Percentiles rank a stretch among this genome's conserved stretches.
These are phyloP conservation scores for Drosophila mayri DNA, from an alignment of 1,140 invertebrate species.

Conservation along the genomic window DNA sequence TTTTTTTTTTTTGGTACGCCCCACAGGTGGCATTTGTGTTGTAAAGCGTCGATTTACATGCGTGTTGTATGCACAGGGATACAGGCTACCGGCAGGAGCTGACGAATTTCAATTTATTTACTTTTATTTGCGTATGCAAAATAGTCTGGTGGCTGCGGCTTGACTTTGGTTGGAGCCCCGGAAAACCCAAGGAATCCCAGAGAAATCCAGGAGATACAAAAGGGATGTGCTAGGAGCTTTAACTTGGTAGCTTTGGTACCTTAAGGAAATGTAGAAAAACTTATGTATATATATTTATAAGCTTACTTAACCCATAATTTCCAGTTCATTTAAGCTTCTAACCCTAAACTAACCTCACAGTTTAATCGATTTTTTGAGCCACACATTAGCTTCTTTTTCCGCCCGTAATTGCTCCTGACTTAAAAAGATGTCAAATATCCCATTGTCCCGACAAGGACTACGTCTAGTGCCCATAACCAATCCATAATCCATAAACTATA, in stretches of 20 bases:
- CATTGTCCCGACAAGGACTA: conserved; percentile 1
- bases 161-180: conserved; percentile 59
- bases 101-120: conserved; percentile 79
- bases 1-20: conserved; percentile 6
- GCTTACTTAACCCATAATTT: neutral
- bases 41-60: conserved; percentile 79
- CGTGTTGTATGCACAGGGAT: conserved; percentile 47
- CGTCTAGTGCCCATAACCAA: conserved; percentile 8
- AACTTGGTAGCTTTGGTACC: neutral
- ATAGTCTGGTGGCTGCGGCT: conserved; percentile 61
- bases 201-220: conserved; percentile 2
- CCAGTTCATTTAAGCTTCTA: neutral
- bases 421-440: conserved; percentile 6
- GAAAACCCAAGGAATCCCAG: neutral
- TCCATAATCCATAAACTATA: conserved; percentile 27
- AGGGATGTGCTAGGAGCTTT: neutral
- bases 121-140: conserved; percentile 79
- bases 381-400: conserved; percentile 4
- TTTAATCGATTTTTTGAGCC: neutral
- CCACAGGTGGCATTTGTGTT: conserved; percentile 75
- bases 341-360: neutral
- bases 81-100: neutral
- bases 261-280: neutral
- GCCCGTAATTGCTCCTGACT: neutral
- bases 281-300: neutral